Conservation (phyloP, 2,113 vertebrate genomes). For the Burhinus bistriatus region DNA sequence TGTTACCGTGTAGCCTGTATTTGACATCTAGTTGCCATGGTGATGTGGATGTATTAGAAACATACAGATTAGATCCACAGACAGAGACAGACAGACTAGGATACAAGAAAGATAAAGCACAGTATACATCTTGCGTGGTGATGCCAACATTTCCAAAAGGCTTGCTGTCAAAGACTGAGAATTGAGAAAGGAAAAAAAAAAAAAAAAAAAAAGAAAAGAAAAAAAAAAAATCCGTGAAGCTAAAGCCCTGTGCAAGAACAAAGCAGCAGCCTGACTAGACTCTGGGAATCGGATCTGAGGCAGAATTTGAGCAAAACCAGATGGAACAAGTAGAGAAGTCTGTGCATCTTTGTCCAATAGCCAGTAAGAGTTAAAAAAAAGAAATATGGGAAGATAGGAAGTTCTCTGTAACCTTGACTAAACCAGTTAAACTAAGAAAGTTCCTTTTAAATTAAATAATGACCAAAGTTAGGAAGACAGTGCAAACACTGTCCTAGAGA, state of each 20-base stretch:
- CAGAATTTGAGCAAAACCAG: slow-evolving; percentile 38
- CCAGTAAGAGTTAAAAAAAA: slow-evolving; percentile 24
- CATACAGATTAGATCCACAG: neutral
- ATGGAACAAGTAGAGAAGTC: neutral
- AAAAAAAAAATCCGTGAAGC: neutral
- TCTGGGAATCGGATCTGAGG: slow-evolving; percentile 24
- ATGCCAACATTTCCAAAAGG: slow-evolving; percentile 8
- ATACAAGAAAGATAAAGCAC: slow-evolving; percentile 36
- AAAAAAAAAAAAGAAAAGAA: neutral
- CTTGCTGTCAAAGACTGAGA: neutral
- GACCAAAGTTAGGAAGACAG: neutral
- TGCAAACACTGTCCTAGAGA: neutral
- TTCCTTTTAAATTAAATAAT: slow-evolving; percentile 10
- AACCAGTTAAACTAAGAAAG: neutral
- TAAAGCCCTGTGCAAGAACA: slow-evolving; percentile 1
- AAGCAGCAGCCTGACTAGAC: neutral
- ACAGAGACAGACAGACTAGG: neutral
- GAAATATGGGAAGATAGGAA: neutral
- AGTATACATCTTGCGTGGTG: neutral
- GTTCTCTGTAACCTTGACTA: neutral
- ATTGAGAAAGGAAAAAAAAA: neutral
- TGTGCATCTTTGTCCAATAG: neutral
- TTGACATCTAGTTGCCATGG: slow-evolving; percentile 8
- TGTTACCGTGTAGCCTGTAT: neutral
- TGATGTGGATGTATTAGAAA: neutral